These are phyloP conservation scores for Liparis tanakae DNA, from an alignment of 2,797 vertebrate species.

Conservation along the genomic window DNA sequence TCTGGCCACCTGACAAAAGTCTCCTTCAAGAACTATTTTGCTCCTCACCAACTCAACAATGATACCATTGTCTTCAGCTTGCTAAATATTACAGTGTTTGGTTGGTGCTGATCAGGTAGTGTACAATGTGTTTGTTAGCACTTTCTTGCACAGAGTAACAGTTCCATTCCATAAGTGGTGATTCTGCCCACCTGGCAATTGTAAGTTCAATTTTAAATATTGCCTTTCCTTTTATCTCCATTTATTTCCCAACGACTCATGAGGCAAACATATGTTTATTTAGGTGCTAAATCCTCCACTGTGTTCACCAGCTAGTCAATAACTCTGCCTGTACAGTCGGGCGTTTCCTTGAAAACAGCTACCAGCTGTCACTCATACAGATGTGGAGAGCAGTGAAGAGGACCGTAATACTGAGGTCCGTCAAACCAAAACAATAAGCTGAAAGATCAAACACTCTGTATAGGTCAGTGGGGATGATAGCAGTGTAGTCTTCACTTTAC, in stretches of 20 bases:
- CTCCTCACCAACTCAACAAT: neutral
- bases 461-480: neutral
- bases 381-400: too few relatives aligned
- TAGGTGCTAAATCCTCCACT: neutral
- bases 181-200: neutral
- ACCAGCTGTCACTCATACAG: too few relatives aligned
- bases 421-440: neutral
- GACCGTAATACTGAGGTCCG: too few relatives aligned
- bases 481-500: neutral
- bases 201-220: neutral
- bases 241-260: too few relatives aligned
- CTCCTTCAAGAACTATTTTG: neutral
- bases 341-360: too few relatives aligned
- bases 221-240: too few relatives aligned
- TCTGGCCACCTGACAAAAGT: neutral
- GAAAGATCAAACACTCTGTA: neutral
- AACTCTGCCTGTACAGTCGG: too few relatives aligned
- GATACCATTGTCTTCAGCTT: neutral
- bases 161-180: neutral
- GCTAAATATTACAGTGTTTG: neutral
- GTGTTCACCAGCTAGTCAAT: too few relatives aligned
- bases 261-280: too few relatives aligned
- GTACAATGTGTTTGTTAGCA: neutral
- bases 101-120: neutral
- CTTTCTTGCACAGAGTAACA: neutral